Conservation (phyloP, 2,888 invertebrate species). For the Limnephilus auricula region DNA sequence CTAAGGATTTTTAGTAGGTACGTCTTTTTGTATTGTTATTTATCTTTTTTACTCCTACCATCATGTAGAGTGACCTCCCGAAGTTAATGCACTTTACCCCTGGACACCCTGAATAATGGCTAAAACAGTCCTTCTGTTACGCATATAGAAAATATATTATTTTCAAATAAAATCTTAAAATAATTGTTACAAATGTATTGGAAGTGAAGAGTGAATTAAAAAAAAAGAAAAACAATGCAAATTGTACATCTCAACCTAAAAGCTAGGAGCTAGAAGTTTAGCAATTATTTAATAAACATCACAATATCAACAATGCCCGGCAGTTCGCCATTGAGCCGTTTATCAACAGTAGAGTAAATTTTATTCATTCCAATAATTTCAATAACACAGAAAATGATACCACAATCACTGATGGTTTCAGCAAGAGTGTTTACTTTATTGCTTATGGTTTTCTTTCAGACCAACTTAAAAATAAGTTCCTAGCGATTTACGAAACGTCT, state of each 20-base stretch:
- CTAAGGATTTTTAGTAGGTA: too few species aligned
- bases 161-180: neutral
- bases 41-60: too few species aligned
- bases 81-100: too few species aligned
- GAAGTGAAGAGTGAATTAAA: neutral
- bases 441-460: slow-evolving; percentile 63
- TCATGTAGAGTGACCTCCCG: too few species aligned
- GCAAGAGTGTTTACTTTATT: slow-evolving; percentile 62
- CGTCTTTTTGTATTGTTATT: too few species aligned
- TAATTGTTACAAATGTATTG: neutral
- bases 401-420: slow-evolving; percentile 61
- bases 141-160: neutral
- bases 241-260: neutral
- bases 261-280: neutral
- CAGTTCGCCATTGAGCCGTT: slow-evolving; percentile 49
- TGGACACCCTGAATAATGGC: neutral
- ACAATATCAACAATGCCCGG: slow-evolving; percentile 63
- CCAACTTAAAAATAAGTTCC: slow-evolving; percentile 63
- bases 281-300: slow-evolving; percentile 51
- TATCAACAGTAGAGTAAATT: slow-evolving; percentile 65
- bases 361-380: slow-evolving; percentile 60
- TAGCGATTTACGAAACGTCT: slow-evolving; percentile 64
- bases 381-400: slow-evolving; percentile 64
- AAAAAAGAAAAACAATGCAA: neutral
- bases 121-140: neutral